Conservation (phyloP, 1,140 invertebrate species). For the Zaprionus camerounensis region DNA sequence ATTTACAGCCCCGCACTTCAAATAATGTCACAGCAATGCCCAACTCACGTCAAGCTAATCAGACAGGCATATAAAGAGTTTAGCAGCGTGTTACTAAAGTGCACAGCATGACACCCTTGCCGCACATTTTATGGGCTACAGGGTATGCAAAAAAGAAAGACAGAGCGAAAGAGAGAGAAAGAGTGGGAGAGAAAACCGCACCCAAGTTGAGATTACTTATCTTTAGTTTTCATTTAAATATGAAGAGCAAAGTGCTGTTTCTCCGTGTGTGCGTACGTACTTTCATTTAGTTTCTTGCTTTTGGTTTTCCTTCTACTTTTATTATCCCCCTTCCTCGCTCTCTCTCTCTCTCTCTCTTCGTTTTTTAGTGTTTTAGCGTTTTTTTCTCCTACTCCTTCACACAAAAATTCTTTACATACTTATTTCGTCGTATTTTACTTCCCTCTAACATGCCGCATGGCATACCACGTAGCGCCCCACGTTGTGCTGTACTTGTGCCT, state of each 20-base stretch:
- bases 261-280: slow-evolving; percentile 27
- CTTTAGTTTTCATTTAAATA: slow-evolving; percentile 81
- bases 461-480: not conserved
- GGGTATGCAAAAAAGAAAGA: slow-evolving; percentile 38
- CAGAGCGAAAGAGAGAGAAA: slow-evolving; percentile 5
- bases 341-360: not conserved
- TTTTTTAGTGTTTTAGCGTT: slow-evolving; percentile 44
- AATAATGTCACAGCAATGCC: not conserved
- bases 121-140: slow-evolving; percentile 1
- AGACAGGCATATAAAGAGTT: slow-evolving; percentile 7
- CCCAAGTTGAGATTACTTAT: slow-evolving; percentile 77
- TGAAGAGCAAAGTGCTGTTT: slow-evolving; percentile 63
- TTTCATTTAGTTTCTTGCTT: slow-evolving; percentile 48
- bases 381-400: slow-evolving; percentile 1
- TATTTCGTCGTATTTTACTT: slow-evolving; percentile 33
- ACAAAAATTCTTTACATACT: slow-evolving; percentile 43
- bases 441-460: not conserved
- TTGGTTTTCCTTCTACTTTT: slow-evolving; percentile 40
- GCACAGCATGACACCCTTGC: slow-evolving; percentile 22
- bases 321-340: slow-evolving; percentile 23
- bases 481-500: slow-evolving; percentile 9
- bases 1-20: not conserved
- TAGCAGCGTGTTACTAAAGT: not conserved
- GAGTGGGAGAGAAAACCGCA: slow-evolving; percentile 58
- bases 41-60: not conserved